Base-by-base conservation (phyloP, 2,888 invertebrate genomes). In the Tridacna gigas region DNA sequence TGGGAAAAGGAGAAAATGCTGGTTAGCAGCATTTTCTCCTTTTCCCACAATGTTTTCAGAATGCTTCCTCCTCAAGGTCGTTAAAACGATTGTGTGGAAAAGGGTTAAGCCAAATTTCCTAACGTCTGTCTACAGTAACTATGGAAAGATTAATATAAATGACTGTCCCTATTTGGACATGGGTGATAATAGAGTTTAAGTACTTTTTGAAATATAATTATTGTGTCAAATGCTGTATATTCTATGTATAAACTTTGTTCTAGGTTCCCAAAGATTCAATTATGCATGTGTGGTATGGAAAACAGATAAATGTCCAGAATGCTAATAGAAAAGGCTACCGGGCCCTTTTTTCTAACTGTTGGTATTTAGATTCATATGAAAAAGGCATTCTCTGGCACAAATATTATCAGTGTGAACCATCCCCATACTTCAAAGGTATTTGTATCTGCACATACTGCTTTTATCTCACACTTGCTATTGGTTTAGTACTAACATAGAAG, bases 341-440 rank as follows among this genome's bases (percentile, higher is more conserved):
- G 37, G 89, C 89, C 25, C 83, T 93, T n/a, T 90, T 86, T 71
- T 93, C 93, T 4, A 88, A 91, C 20, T 93, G 93, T 78, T 92
- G 92, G 92, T 93, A 93, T 80, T 83, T 93, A 12, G 93, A 93
- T 77, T 89, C 89, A 71, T 84, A 91, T 37, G 83, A 88, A 13
- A 91, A 91, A 63, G 92, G 91, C 0, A 79, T 87, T 18, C 90
- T 92, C 74, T 94, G 93, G 93, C 80, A 80, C 0, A 89, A 90
- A 37, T 93, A 91, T 77, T 94, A 94, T 83, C 61, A 92, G 2
- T 96, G 96, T 83, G 97, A 98, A 90, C 97, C 97, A 0, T 86
- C 89, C 13, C 88, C 88, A 7, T 88, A 88, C 45, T 63, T 28
- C 5, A 73, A 74, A 66, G 86, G 83, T 83, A 80, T 51, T 15